Conservation (phyloP, 1,140 invertebrate genomes). For the Oedothorax gibbosus region DNA sequence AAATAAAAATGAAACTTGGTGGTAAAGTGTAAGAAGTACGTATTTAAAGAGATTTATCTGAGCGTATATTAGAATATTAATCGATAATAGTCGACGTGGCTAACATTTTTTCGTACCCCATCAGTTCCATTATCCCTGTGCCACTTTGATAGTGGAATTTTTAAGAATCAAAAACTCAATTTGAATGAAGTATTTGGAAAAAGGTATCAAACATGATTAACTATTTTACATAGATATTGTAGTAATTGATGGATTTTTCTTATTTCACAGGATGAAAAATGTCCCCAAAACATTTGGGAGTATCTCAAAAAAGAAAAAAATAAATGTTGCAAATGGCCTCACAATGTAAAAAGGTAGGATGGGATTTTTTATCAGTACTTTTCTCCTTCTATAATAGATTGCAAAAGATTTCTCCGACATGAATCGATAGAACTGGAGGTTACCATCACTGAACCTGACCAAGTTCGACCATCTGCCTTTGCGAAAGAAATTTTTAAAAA, state of each 20-base stretch:
- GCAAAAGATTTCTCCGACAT: neutral
- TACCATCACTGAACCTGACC: neutral
- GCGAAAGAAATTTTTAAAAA: constrained; percentile 27
- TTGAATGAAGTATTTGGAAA: too few relatives aligned
- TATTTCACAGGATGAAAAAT: neutral
- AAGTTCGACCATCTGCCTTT: neutral
- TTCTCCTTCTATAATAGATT: constrained; percentile 26
- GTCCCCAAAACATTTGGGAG: too few relatives aligned
- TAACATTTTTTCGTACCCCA: neutral
- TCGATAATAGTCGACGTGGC: neutral
- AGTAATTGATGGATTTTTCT: neutral
- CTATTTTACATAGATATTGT: too few relatives aligned
- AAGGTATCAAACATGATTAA: too few relatives aligned
- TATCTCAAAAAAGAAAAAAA: too few relatives aligned
- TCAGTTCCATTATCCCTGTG: neutral
- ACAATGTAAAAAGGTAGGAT: too few relatives aligned
- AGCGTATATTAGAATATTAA: too few relatives aligned
- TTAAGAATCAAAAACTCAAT: neutral
- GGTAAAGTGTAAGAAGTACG: neutral
- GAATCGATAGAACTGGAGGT: constrained; percentile 17
- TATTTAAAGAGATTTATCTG: neutral
- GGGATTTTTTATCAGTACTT: neutral
- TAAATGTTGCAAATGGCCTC: too few relatives aligned
- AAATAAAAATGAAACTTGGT: neutral
- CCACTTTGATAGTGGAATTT: neutral